These are phyloP conservation scores for Cassiopea andromeda DNA, from an alignment of 30 jellyfish, hydroid and myxozoan genomes.

Conservation along the genomic window DNA sequence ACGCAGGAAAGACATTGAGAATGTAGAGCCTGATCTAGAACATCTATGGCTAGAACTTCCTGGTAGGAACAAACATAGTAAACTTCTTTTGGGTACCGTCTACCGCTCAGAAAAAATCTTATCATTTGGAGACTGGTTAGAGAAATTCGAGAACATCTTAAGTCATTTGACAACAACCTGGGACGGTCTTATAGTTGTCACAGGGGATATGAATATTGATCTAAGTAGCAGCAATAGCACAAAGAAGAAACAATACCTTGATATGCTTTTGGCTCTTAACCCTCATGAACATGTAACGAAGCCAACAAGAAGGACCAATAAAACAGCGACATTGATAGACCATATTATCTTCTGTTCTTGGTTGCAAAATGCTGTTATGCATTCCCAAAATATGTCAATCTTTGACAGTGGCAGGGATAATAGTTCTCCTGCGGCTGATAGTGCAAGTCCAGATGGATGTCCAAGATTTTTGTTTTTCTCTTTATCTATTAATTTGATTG, in stretches of 20 bases:
- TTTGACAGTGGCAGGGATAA: too few relatives aligned
- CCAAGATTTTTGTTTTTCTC: too few relatives aligned
- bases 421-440: too few relatives aligned
- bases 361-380: too few relatives aligned
- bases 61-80: conserved; percentile 54
- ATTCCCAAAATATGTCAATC: too few relatives aligned
- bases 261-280: conserved; percentile 41
- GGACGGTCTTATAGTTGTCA: conserved; percentile 48
- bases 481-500: too few relatives aligned
- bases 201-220: conserved; percentile 36
- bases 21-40: conserved; percentile 48
- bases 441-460: too few relatives aligned
- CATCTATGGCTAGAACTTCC: conserved; percentile 62
- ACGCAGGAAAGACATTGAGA: conserved; percentile 49
- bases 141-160: conserved; percentile 41
- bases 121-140: conserved; percentile 44
- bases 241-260: conserved; percentile 29
- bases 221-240: conserved; percentile 25
- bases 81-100: conserved; percentile 51
- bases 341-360: conserved; percentile 46
- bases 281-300: conserved; percentile 50
- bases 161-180: conserved; percentile 37
- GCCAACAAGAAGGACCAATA: conserved; percentile 68
- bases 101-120: conserved; percentile 55
- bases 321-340: conserved; percentile 51